Base-by-base conservation (phyloP, 2,888 invertebrate species). In the Zhengitettix transpicula region DNA sequence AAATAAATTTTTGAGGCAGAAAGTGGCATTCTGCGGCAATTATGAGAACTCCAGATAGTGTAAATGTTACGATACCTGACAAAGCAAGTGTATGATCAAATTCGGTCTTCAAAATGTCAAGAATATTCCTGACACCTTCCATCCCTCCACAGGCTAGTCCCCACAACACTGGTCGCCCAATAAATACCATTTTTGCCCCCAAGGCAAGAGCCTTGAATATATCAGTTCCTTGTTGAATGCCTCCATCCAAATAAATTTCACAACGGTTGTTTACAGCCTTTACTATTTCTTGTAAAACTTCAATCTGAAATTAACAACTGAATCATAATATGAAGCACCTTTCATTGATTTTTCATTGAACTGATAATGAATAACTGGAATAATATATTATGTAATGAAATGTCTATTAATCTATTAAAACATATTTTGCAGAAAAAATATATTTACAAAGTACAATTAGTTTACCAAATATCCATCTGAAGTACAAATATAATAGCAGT, bases 171-270 rank as follows among this genome's bases (percentile, higher is more conserved):
- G 94, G 90, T 58, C 94, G 79, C 0, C 93, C 95, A 40, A 93
- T 75, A 69, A 94, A 94, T 0, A 87, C 93, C 82, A 89, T 87
- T 75, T 81, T 84, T 1, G 96, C 96, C 12, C 96, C 96, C 28
- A 96, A 75, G 1, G 92, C 91, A 53, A 96, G 68, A 0, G 94
- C 94, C 75, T 94, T 96, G 66, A 92, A 85, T 12, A 94, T 83
- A 72, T 96, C 94, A 8, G 86, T 86, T 15, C 94, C 95, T 66
- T 84, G 82, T 16, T 81, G 78, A 1, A 95, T 77, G 2, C 95
- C 95, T 12, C 94, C 92, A 70, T 95, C 95, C 68, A 95, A 69
- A 73, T 89, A 94, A 10, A 95, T 79, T 67, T 91, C 87, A 16
- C 86, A 75, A 68, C 80, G 77, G 58, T 81, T 77, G 14, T 82